Evolutionary conservation across 1,140 invertebrate species (phyloP).

Genomic region (Lasioglossum baleicum): DNA sequence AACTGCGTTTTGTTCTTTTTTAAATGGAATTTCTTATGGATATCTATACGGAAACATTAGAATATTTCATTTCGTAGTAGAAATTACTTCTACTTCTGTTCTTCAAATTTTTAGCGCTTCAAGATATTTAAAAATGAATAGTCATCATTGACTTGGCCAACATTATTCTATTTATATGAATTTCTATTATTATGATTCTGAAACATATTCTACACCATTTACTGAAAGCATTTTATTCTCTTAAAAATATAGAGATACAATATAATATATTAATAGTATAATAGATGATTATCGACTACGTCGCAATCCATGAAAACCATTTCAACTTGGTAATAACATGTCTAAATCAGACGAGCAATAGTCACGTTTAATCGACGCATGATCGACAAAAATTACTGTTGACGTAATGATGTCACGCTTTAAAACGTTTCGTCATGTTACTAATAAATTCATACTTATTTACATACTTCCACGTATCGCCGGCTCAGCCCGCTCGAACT

Average conservation of each 20-base stretch:
- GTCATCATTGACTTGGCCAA: too few species aligned
- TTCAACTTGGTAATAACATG: not conserved
- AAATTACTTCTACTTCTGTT: too few species aligned
- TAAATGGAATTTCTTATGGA: not conserved
- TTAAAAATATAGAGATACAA: not conserved
- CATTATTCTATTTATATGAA: too few species aligned
- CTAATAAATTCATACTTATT: not conserved
- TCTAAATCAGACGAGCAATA: not conserved
- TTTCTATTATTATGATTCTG: too few species aligned
- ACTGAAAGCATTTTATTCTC: not conserved
- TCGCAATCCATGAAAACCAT: not conserved
- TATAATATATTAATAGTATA: not conserved
- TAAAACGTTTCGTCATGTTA: not conserved
- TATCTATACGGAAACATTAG: not conserved
- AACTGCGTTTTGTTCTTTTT: not conserved
- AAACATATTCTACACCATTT: not conserved
- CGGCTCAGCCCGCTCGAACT: constrained; percentile 41
- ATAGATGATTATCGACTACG: too few species aligned
- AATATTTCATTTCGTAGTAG: not conserved
- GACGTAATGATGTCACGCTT: not conserved
- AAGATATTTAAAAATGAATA: too few species aligned
- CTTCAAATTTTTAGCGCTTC: too few species aligned
- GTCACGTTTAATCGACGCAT: too few species aligned
- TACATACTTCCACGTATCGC: not conserved
- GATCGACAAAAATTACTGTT: not conserved